A percentile compares a stretch with the other conserved stretches of the same genome.
Evolutionary conservation across 92 coral and sea anemone species (phyloP).

Genomic region (Zoanthus gigantus): DNA sequence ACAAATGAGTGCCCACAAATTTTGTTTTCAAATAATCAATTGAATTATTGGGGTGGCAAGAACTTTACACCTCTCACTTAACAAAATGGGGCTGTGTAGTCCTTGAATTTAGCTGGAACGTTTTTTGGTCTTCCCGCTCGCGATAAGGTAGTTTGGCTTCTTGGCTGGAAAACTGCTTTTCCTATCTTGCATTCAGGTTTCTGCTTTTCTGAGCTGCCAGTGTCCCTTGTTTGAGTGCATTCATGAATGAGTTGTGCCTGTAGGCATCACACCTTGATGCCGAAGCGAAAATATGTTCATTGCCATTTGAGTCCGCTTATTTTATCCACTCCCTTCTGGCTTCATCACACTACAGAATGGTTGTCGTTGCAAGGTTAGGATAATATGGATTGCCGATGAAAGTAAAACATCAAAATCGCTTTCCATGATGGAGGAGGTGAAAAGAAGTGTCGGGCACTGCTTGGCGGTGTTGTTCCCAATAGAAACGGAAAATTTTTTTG

Average conservation of each 20-base stretch:
- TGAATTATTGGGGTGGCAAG: too few species aligned
- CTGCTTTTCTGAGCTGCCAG: background rate
- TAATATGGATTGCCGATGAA: background rate
- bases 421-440: background rate
- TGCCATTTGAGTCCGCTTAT: conserved; percentile 49
- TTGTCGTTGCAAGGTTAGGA: background rate
- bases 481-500: conserved; percentile 59
- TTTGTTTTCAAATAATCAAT: too few species aligned
- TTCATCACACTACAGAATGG: conserved; percentile 14
- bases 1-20: too few species aligned
- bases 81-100: background rate
- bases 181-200: background rate
- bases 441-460: conserved; percentile 52
- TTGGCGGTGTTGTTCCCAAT: conserved; percentile 58
- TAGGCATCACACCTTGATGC: conserved; percentile 34
- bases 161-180: background rate
- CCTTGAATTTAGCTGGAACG: conserved; percentile 1
- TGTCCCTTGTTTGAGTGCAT: background rate
- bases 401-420: too few species aligned
- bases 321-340: conserved; percentile 61
- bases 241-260: too few species aligned
- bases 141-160: background rate
- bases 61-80: too few species aligned
- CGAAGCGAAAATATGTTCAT: conserved; percentile 50
- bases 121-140: conserved; percentile 23